Evolutionary conservation across 1,140 invertebrate species (phyloP).

Genomic region (Manduca sexta): DNA sequence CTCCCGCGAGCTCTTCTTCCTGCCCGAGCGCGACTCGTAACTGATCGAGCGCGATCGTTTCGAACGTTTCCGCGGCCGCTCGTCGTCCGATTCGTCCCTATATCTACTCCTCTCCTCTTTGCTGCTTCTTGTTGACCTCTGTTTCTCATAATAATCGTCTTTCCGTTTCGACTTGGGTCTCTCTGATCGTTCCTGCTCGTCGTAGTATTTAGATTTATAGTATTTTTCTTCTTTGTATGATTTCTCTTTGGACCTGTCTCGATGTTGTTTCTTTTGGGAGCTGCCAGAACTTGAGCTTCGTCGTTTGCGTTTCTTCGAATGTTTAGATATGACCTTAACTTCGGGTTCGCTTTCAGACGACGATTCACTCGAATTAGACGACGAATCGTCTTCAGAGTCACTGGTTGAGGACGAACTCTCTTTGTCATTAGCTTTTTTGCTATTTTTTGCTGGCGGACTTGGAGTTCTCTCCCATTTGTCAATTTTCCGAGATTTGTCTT

Average conservation of each 20-base stretch:
- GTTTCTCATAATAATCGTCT: constrained; percentile 42
- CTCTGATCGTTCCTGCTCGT: constrained; percentile 33
- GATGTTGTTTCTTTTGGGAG: constrained; percentile 35
- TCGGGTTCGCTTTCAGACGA: constrained; percentile 46
- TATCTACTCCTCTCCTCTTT: constrained; percentile 46
- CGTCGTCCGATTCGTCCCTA: constrained; percentile 50
- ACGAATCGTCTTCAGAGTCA: constrained; percentile 47
- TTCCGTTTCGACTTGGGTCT: constrained; percentile 37
- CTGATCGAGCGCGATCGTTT: constrained; percentile 48
- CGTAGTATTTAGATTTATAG: constrained; percentile 41
- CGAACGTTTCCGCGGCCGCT: constrained; percentile 40
- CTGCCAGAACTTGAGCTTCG: constrained; percentile 39
- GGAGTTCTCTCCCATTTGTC: constrained; percentile 48
- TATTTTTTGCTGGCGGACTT: constrained; percentile 41
- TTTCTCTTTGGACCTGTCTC: constrained; percentile 36
- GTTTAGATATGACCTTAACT: constrained; percentile 28
- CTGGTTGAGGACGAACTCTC: constrained; percentile 35
- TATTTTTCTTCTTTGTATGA: constrained; percentile 34
- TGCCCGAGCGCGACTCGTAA: constrained; percentile 46
- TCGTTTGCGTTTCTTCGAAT: constrained; percentile 55
- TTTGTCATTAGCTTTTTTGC: constrained; percentile 31
- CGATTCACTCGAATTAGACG: constrained; percentile 36
- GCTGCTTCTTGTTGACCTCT: constrained; percentile 41
- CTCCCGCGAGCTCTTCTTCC: constrained; percentile 31
- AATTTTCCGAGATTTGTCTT: constrained; percentile 44